Percentiles rank a stretch among this genome's conserved stretches.
Evolutionary conservation across 2,113 vertebrate genomes (phyloP).

Genomic region (Eudorcas thomsonii): DNA sequence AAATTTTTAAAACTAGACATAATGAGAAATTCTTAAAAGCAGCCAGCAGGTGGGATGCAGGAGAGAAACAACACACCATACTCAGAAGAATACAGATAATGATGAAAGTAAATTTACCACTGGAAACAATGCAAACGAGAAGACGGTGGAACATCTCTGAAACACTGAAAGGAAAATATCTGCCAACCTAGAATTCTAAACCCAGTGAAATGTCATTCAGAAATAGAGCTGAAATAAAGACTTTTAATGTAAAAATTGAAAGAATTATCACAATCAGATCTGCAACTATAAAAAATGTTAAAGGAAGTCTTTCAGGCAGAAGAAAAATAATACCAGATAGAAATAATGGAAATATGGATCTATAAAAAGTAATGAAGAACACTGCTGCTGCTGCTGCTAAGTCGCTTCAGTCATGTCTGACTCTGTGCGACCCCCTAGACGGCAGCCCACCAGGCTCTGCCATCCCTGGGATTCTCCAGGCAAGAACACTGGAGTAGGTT

Average conservation of each 20-base stretch:
- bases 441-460: too few relatives aligned
- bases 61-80: background rate
- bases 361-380: background rate
- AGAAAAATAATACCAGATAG: background rate
- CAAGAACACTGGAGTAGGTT: too few relatives aligned
- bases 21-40: constrained; percentile 14
- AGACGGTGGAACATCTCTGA: background rate
- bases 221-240: background rate
- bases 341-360: background rate
- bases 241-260: background rate
- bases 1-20: constrained; percentile 22
- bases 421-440: too few relatives aligned
- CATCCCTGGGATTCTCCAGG: too few relatives aligned
- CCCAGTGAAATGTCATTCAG: background rate
- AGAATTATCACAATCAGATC: background rate
- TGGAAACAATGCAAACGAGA: background rate
- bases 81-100: background rate
- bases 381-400: background rate
- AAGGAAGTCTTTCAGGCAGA: background rate
- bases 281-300: background rate
- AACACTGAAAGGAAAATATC: background rate
- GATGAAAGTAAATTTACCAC: constrained; percentile 14
- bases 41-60: too few relatives aligned
- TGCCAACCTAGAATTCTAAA: constrained; percentile 6
- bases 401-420: too few relatives aligned